Evolutionary conservation across 2,888 invertebrate genomes (phyloP), one percentile per base, ranked within the genome.

Genomic region (Electrophaes corylata): DNA sequence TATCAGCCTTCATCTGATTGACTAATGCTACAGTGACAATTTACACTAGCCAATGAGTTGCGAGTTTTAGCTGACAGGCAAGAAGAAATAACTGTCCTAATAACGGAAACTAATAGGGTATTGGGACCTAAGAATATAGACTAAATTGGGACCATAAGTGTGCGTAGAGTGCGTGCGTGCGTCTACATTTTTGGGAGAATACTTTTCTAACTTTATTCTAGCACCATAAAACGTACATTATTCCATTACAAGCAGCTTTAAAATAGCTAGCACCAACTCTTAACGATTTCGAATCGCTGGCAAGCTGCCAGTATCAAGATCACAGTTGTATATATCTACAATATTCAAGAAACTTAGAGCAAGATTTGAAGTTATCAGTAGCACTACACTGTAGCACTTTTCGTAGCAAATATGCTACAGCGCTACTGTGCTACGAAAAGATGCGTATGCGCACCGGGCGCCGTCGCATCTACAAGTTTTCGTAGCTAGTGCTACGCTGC

Each of bases 381-480:
- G 44, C 44, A 45, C 44, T 4, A n/a, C n/a, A n/a, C n/a, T n/a
- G n/a, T n/a, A n/a, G n/a, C n/a, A n/a, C n/a, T n/a, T n/a, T 20
- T 20, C 20, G 20, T 20, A 20, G 20, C 20, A 10, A 10, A 2
- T 29, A 18, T 31, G 43, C 12, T 44, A 44, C 43, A 16, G 29
- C 29, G 44, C 31, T 45, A 45, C 44, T n/a, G 16, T 11, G 44
- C 44, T 29, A 45, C 44, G 29, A 37, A 37, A 1, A 4, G 35
- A 35, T 16, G 16, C 37, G 37, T 16, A 8, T 37, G 16, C 37
- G 16, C 37, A 37, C 5, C 14, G 5, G 11, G n/a, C n/a, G n/a
- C n/a, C 3, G n/a, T 35, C 14, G 35, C 6, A 14, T 6, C 26
- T 33, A 12, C 4, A 33, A 4, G 6, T 35, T 35, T 12, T 14